These are phyloP conservation scores for Rhamnusium bicolor DNA, from an alignment of 2,888 invertebrate species.

Conservation along the genomic window DNA sequence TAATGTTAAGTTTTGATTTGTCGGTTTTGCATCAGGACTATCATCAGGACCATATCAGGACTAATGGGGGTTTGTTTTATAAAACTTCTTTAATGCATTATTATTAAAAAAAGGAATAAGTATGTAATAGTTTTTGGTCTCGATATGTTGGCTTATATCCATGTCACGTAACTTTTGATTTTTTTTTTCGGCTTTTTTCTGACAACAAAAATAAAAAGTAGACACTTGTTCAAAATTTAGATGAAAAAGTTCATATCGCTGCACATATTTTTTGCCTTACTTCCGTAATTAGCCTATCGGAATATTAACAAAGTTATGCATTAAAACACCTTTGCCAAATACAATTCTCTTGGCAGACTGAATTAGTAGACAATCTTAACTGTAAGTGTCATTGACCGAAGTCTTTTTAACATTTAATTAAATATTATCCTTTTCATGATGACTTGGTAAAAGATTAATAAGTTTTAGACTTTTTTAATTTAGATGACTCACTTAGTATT, in stretches of 20 bases:
- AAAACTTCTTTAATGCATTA: too few relatives aligned
- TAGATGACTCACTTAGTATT: neutral
- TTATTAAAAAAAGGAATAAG: too few relatives aligned
- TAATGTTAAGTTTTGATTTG: too few relatives aligned
- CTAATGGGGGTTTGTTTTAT: too few relatives aligned
- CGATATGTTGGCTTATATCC: too few relatives aligned
- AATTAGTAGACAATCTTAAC: too few relatives aligned
- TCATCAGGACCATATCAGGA: too few relatives aligned
- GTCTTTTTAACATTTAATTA: neutral
- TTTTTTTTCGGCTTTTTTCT: too few relatives aligned
- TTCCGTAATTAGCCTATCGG: neutral
- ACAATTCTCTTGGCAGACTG: neutral
- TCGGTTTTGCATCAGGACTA: too few relatives aligned
- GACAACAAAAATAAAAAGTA: too few relatives aligned
- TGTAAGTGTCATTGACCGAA: neutral
- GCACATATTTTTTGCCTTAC: neutral
- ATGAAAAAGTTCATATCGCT: neutral
- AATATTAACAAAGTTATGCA: neutral
- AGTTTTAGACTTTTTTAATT: neutral
- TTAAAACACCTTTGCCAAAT: neutral
- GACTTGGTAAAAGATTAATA: neutral
- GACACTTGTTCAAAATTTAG: neutral
- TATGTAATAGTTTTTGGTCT: too few relatives aligned
- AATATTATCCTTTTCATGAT: neutral
- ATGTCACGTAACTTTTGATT: too few relatives aligned